Evolutionary conservation across 2,888 invertebrate genomes (phyloP).

Genomic region (Periphyllus acericola): DNA sequence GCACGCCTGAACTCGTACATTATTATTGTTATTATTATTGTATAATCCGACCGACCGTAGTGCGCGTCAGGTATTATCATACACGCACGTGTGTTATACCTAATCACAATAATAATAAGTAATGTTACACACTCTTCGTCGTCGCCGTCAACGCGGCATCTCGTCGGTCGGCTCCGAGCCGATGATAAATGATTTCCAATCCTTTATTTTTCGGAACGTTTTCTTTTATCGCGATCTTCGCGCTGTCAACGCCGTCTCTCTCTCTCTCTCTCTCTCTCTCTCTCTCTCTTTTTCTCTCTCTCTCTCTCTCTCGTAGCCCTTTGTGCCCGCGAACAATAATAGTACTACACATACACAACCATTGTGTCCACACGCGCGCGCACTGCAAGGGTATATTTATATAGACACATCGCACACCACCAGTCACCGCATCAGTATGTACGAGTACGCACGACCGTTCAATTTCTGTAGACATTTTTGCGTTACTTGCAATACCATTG

Average conservation of each 20-base stretch:
- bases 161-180: neutral
- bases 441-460: neutral
- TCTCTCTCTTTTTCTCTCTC: neutral
- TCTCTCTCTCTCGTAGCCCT: neutral
- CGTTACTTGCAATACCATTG: neutral
- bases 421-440: too few species aligned
- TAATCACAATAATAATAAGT: neutral
- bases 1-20: neutral
- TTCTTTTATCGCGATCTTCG: neutral
- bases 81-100: neutral
- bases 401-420: too few species aligned
- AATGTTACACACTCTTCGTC: neutral
- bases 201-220: conserved; percentile 1
- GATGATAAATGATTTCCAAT: conserved; percentile 24
- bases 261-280: neutral
- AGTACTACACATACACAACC: neutral
- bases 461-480: neutral
- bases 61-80: neutral
- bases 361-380: neutral
- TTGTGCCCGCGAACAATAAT: neutral
- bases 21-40: neutral
- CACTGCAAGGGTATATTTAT: too few species aligned
- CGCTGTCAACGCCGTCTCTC: neutral
- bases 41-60: neutral
- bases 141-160: neutral